Evolutionary conservation across 2,113 vertebrate genomes (phyloP), one percentile per base, ranked within the genome.

Genomic region (Rynchops niger): DNA sequence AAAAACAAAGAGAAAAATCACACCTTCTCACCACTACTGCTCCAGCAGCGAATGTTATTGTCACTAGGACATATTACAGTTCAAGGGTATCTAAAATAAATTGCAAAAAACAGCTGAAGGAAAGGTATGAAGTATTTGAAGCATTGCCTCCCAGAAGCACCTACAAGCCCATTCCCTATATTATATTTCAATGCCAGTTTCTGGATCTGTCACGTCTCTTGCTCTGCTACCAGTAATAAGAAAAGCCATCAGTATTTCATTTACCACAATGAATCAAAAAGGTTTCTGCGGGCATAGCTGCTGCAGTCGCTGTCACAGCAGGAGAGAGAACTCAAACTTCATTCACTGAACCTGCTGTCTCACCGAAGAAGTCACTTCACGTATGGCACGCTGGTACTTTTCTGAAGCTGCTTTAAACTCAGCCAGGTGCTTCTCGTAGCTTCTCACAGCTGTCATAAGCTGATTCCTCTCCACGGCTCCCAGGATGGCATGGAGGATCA

Each of bases 391-490:
- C 55, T 97, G 97, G 56, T 98, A 98, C 79, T 97, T 97, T 87
- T 98, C 97, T 21, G 98, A 98, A 20, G 98, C 98, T 34, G 87
- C 95, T 81, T 97, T 98, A 94, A 98, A 98, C 55, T 98, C 98
- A 58, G 97, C 52, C 86, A 98, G 95, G 74, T 98, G 98, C 42
- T 94, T 88, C 94, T 98, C 98, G 0, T 98, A 98, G 90, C 98
- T 98, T 86, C 62, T 97, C 88, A 98, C 98, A 79, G 97, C 97
- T 84, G 81, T 71, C 86, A 98, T 87, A 59, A 98, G 98, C 85
- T 98, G 97, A 2, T 95, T 97, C 74, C 92, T 98, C 95, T 98
- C 98, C 84, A 98, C 95, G 0, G 98, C 98, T 90, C 98, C 98
- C 70, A 98, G 92, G 77, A 98, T 98, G 56, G 98, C 98, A 0